Conservation (phyloP, 2,797 vertebrate genomes). For the Falco peregrinus region DNA sequence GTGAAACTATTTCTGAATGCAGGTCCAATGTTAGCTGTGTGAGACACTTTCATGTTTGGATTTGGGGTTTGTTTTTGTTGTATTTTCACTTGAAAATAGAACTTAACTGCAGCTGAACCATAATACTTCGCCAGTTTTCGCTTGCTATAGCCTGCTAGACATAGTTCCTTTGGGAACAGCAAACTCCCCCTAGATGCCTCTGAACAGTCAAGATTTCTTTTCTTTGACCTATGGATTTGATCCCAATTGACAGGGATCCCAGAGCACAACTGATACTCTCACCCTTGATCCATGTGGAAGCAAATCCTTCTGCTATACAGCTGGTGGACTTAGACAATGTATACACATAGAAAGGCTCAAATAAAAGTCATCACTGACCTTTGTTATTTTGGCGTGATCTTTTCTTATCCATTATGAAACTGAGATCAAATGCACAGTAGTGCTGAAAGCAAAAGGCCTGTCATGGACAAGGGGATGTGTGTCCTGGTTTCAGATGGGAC, state of each 20-base stretch:
- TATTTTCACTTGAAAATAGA: constrained; percentile 15
- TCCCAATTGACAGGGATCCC: background rate
- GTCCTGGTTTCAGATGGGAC: background rate
- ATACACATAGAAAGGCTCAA: background rate
- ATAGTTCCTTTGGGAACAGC: background rate
- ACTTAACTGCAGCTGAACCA: background rate
- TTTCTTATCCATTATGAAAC: background rate
- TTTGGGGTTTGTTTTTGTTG: background rate
- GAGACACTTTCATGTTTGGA: background rate
- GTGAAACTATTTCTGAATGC: background rate
- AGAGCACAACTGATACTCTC: background rate
- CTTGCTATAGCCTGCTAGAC: background rate
- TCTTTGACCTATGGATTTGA: constrained; percentile 38
- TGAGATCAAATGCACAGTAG: background rate
- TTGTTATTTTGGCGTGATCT: background rate
- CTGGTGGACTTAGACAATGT: background rate
- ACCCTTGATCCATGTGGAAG: constrained; percentile 2
- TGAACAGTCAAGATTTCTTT: constrained; percentile 5
- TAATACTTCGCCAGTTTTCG: background rate
- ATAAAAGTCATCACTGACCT: background rate
- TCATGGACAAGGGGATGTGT: background rate
- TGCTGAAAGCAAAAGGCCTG: background rate
- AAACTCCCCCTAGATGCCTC: background rate
- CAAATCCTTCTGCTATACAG: background rate
- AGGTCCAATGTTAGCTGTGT: background rate